A percentile compares a stretch with the other conserved stretches of the same genome.
These are phyloP conservation scores for Silurus asotus DNA, from an alignment of 2,113 vertebrate species.

Conservation along the genomic window DNA sequence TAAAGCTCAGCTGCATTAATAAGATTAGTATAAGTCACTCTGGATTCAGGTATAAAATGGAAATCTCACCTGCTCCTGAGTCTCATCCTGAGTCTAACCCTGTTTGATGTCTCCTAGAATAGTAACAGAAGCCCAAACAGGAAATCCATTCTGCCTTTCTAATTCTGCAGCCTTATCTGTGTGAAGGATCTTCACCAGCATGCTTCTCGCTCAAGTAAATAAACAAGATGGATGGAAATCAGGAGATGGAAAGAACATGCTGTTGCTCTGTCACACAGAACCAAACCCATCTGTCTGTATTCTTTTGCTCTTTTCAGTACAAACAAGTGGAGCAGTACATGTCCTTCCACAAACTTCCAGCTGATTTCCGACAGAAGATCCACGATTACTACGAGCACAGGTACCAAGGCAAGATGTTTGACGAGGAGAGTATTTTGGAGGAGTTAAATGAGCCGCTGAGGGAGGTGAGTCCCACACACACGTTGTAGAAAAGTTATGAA, in stretches of 20 bases:
- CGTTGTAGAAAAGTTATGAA: not conserved
- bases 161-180: slow-evolving; percentile 48
- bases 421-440: slow-evolving; percentile 95
- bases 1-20: too few relatives aligned
- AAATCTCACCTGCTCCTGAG: slow-evolving; percentile 22
- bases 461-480: slow-evolving; percentile 73
- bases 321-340: slow-evolving; percentile 99
- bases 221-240: slow-evolving; percentile 11
- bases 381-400: slow-evolving; percentile 97
- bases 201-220: slow-evolving; percentile 12
- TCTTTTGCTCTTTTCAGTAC: slow-evolving; percentile 74
- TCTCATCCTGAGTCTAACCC: slow-evolving; percentile 49
- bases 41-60: not conserved
- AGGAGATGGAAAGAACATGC: slow-evolving; percentile 14
- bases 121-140: slow-evolving; percentile 40
- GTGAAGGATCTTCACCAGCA: slow-evolving; percentile 27
- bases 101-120: slow-evolving; percentile 48
- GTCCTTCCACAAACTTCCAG: slow-evolving; percentile 97
- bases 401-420: slow-evolving; percentile 99
- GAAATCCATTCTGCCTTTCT: slow-evolving; percentile 43
- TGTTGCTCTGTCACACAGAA: slow-evolving; percentile 11
- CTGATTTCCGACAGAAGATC: slow-evolving; percentile 94
- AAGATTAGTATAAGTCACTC: too few relatives aligned
- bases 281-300: not conserved
- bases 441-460: slow-evolving; percentile 92